Evolutionary conservation across 1,140 invertebrate species (phyloP), one percentile per base, ranked within the genome.

Genomic region (Aphaenogaster floridana): DNA sequence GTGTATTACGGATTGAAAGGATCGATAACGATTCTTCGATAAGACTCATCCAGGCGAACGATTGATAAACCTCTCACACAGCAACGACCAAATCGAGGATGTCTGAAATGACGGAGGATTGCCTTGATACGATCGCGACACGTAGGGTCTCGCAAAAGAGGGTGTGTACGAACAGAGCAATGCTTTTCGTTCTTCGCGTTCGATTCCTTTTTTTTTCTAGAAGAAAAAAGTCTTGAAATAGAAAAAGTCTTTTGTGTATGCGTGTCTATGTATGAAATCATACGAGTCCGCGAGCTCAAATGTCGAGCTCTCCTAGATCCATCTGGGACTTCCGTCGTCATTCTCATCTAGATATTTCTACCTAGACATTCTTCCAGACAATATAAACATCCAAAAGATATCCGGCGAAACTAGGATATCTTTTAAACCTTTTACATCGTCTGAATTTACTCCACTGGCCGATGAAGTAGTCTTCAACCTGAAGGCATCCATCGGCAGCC

Each of bases 81-180:
- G 74, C 59, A 92, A 92, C 88, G 83, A 91, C 81, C 61, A 87
- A 91, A 91, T 88, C 79, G 90, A 89, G 86, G 86, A 76, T 63
- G 72, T 78, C 42, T 21, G 54, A 59, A 61, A 83, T 57, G 15
- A 72, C 39, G 48, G 34, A 48, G 28, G 13, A 11, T 74, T 61
- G 28, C 54, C 13, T 61, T 74, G 28, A 74, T 61, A 71, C 39
- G 13, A 69, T 34, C 48, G 69, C 63, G 68, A 48, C 39, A 48
- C 45, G 17, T 17, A 72, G 54, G 9, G 28, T 74, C 7, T 76
- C 69, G 45, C 69, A 63, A 74, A 84, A 84, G 36, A 84, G 34
- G 8, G 11, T 84, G 36, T 4, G 17, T 45, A 61, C 17, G 52
- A 84, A 57, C 13, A 76, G 36, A 71, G 13, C 34, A 15, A 39